Evolutionary conservation across 1,140 invertebrate species (phyloP), one percentile per base, ranked within the genome.

Genomic region (Asbolus verrucosus): DNA sequence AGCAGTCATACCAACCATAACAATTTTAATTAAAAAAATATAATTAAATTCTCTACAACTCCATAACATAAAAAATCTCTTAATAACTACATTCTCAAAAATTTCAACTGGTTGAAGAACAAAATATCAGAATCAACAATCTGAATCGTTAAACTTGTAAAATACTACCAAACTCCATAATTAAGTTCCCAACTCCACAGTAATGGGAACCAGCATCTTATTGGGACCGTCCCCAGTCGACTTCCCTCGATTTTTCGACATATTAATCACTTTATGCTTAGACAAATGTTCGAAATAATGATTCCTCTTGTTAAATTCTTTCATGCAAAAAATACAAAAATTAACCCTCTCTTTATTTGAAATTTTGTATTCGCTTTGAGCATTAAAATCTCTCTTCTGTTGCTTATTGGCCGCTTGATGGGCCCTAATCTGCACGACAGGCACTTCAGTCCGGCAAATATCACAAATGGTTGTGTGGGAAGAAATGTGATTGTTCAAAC

Each of bases 251-350:
- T 8, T 8, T 8, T 8, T 5, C 27, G n/a, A n/a, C n/a, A n/a
- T n/a, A n/a, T 30, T 30, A 4, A 30, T 8, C 27, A 4, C 9
- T 4, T 30, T 30, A 8, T 30, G 27, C 27, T 5, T 30, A 30
- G 9, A 30, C 9, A 8, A 4, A 30, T 30, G 27, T 30, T 30
- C 27, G 27, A 4, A 4, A 30, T 30, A 30, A 4, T 30, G 27
- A 5, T 30, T 4, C 9, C 9, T 30, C 4, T 4, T 30, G 27
- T 5, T 5, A 36, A 36, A 36, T 8, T 11, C 11, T n/a, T 36
- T 36, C 33, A 36, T 36, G 11, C 33, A 36, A n/a, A 36, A 36
- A 11, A 36, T 11, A 36, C 33, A 36, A 36, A 36, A 36, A 5
- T 8, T 2, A 11, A 36, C 33, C 11, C 11, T 36, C 33, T 36